Evolutionary conservation across 2,888 invertebrate species (phyloP).

Genomic region (Melanchra persicariae): DNA sequence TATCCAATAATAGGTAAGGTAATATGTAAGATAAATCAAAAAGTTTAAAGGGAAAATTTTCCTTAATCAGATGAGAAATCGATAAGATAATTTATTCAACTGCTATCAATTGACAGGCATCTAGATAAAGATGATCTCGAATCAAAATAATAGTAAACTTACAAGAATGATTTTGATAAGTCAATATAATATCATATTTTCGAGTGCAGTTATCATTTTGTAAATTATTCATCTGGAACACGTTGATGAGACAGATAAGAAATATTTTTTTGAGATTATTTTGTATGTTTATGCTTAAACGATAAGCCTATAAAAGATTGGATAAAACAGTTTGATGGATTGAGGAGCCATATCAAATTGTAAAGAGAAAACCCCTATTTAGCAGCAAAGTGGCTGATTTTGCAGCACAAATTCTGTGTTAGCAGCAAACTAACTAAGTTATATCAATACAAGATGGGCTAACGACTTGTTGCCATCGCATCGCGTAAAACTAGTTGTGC

Average conservation of each 20-base stretch:
- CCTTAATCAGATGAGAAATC: slow-evolving; percentile 1
- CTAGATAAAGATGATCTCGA: slow-evolving; percentile 23
- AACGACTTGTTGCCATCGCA: not conserved
- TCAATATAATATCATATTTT: not conserved
- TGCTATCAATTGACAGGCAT: not conserved
- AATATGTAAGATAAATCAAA: too few relatives aligned
- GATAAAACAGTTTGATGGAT: too few relatives aligned
- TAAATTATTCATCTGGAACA: not conserved
- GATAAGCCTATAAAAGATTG: not conserved
- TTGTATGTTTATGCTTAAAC: not conserved
- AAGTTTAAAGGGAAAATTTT: not conserved
- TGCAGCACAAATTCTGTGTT: too few relatives aligned
- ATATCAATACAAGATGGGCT: too few relatives aligned
- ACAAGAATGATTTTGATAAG: slow-evolving; percentile 4
- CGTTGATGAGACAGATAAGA: not conserved
- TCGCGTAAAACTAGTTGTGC: too few relatives aligned
- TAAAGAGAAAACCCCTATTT: too few relatives aligned
- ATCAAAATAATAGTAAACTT: slow-evolving; percentile 13
- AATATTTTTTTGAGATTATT: too few relatives aligned
- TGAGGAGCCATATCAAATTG: too few relatives aligned
- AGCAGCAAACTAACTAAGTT: too few relatives aligned
- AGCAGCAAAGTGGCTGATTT: too few relatives aligned
- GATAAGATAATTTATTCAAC: slow-evolving; percentile 33
- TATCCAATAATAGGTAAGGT: too few relatives aligned
- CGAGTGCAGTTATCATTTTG: not conserved